Evolutionary conservation across 2,113 vertebrate species (phyloP).

Genomic region (Opisthocomus hoazin): DNA sequence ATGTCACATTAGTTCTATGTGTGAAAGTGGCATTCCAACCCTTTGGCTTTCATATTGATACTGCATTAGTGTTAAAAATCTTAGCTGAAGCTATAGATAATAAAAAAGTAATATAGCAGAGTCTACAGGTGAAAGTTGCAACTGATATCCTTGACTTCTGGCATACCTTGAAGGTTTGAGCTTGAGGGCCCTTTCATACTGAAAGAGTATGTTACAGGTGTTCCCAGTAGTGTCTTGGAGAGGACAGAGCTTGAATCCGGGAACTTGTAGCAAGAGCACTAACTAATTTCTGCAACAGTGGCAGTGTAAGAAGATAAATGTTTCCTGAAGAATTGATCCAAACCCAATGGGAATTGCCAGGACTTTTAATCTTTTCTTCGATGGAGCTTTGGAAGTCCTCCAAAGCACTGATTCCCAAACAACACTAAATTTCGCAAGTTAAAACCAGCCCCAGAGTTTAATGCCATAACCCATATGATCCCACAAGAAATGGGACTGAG

Average conservation of each 20-base stretch:
- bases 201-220: rapidly evolving
- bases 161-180: neutral
- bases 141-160: neutral
- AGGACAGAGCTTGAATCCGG: neutral
- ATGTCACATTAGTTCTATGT: neutral
- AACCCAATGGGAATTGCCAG: neutral
- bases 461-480: neutral
- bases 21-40: neutral
- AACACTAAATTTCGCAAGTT: neutral
- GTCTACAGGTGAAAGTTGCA: neutral
- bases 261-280: neutral
- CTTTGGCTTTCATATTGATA: neutral
- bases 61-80: neutral
- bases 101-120: neutral
- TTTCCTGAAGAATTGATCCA: neutral
- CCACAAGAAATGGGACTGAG: neutral
- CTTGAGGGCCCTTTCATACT: neutral
- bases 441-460: neutral
- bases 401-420: neutral
- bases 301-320: neutral
- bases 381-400: neutral
- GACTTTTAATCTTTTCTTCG: neutral
- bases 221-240: neutral
- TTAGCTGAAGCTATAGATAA: neutral
- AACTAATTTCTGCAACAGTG: neutral